phyloP scores from a whole-genome alignment of 2,113 vertebrate genomes.

The Aptenodytes patagonicus region DNA sequence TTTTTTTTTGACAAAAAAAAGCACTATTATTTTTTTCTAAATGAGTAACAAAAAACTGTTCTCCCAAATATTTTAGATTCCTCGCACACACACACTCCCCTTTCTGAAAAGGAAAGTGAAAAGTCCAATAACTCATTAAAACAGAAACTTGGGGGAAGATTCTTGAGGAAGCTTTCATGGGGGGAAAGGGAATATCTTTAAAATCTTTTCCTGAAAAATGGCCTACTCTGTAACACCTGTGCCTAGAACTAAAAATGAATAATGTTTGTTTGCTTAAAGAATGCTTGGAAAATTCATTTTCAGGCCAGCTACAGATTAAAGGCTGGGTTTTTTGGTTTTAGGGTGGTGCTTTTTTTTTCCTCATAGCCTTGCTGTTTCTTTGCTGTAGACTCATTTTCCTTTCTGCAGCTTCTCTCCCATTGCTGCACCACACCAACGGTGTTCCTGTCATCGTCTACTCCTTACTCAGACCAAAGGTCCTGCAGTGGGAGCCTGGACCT shows the following conservation, averaged over 20 bases:
- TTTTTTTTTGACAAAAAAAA: too few species aligned
- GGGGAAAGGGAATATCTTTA: background rate
- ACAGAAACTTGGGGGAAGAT: background rate
- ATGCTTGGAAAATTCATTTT: background rate
- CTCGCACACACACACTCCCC: too few species aligned
- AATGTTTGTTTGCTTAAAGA: background rate
- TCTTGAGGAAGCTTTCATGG: background rate
- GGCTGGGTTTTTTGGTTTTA: background rate
- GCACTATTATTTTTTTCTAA: background rate
- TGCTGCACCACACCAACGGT: background rate
- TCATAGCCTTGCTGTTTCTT: background rate
- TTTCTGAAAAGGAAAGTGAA: background rate
- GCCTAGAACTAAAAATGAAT: background rate
- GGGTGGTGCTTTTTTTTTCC: background rate
- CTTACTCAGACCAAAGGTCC: background rate
- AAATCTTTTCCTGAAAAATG: background rate
- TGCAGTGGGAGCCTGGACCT: background rate
- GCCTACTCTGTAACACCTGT: background rate
- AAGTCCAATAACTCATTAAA: background rate
- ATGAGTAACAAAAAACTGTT: background rate
- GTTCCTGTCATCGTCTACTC: background rate
- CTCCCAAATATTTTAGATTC: background rate
- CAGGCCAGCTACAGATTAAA: background rate
- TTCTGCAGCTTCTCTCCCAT: background rate
- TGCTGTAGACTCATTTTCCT: background rate